A percentile compares a stretch with the other conserved stretches of the same genome.
phyloP scores from a whole-genome alignment of 2,888 invertebrate species.

The Drosophila kokeensis region DNA sequence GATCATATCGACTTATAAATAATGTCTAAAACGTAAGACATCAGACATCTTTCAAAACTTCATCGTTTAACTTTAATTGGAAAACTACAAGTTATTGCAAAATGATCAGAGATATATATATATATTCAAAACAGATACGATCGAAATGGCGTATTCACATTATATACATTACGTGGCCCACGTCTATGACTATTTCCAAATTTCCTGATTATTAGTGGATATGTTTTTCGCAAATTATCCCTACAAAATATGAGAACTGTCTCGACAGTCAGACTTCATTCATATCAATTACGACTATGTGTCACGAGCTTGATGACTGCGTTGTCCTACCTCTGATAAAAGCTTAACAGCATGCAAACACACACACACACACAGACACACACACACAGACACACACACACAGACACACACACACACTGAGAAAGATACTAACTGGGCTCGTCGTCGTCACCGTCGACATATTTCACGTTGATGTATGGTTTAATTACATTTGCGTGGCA shows the following conservation, averaged over 20 bases:
- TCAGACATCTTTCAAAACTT: neutral
- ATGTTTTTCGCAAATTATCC: slow-evolving; percentile 2
- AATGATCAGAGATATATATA: neutral
- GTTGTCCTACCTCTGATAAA: slow-evolving; percentile 31
- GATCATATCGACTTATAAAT: neutral
- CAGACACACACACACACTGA: slow-evolving; percentile 13
- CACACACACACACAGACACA: slow-evolving; percentile 3
- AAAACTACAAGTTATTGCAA: neutral
- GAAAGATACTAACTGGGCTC: slow-evolving; percentile 52
- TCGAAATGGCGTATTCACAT: neutral
- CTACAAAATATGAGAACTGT: slow-evolving; percentile 21
- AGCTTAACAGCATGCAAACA: slow-evolving; percentile 28
- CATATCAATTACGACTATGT: slow-evolving; percentile 35
- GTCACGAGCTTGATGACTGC: slow-evolving; percentile 42
- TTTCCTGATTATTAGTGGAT: neutral
- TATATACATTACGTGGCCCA: too few relatives aligned
- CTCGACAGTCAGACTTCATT: slow-evolving; percentile 30
- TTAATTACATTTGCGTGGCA: slow-evolving; percentile 80
- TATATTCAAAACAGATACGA: neutral
- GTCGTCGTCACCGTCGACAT: slow-evolving; percentile 62
- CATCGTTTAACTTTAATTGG: too few relatives aligned
- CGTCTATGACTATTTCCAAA: neutral
- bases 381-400: slow-evolving; percentile 12
- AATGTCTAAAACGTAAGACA: neutral
- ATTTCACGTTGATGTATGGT: slow-evolving; percentile 81